phyloP scores from a whole-genome alignment of 2,888 invertebrate species.

The Sipunculus nudus region DNA sequence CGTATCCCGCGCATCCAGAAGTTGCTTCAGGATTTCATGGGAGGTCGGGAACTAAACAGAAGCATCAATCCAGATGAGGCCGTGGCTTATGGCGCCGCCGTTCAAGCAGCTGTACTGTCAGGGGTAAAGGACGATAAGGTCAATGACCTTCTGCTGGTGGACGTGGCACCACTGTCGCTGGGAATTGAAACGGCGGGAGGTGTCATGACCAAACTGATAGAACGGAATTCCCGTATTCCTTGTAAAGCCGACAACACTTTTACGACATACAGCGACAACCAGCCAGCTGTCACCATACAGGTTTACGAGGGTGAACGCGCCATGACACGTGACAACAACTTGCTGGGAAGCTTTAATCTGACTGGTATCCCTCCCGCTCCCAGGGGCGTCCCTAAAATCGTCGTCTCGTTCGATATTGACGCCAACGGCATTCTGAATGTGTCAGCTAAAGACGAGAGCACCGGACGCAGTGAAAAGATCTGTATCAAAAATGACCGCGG shows the following conservation, averaged over 20 bases:
- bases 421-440: conserved; percentile 80
- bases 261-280: conserved; percentile 91
- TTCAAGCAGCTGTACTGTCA: conserved; percentile 73
- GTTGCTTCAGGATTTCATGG: conserved; percentile 56
- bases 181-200: conserved; percentile 72
- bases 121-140: conserved; percentile 69
- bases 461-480: conserved; percentile 81
- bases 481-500: conserved; percentile 88
- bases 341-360: conserved; percentile 54
- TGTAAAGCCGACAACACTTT: conserved; percentile 69
- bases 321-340: conserved; percentile 93
- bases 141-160: conserved; percentile 84
- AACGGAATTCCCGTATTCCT: conserved; percentile 61
- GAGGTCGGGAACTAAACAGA: conserved; percentile 90
- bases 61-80: conserved; percentile 53
- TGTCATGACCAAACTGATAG: conserved; percentile 54
- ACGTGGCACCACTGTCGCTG: conserved; percentile 71
- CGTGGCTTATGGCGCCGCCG: conserved; percentile 49
- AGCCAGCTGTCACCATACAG: conserved; percentile 66
- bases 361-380: conserved; percentile 59
- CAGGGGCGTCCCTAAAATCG: conserved; percentile 57
- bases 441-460: conserved; percentile 73
- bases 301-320: conserved; percentile 94
- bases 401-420: conserved; percentile 84
- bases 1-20: conserved; percentile 61